Evolutionary conservation across 2,888 invertebrate species (phyloP), one percentile per base, ranked within the genome.

Genomic region (Oscheius myriophilus): DNA sequence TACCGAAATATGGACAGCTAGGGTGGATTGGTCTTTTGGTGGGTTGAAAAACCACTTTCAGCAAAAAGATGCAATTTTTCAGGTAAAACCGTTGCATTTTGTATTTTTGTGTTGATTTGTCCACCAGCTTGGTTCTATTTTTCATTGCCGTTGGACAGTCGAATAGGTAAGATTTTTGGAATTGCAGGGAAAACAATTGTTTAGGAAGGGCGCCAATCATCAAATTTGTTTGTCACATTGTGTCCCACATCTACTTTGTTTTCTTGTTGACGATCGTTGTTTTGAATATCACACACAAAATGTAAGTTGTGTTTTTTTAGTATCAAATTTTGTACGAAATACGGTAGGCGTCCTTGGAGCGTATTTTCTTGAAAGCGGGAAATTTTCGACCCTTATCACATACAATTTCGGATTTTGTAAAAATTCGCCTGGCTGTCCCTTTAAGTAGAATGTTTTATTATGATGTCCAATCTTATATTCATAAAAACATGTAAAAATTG

Each of bases 221-320:
- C 87, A 98, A 98, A 89, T 99, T 98, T 89, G 96, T 97, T 93
- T 96, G 96, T 53, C 97, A 98, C 89, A 91, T 99, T 84, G 96
- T 97, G 26, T 96, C 97, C 9, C 98, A 99, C 89, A 92, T 98
- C 84, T 96, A 96, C 89, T 91, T 98, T 81, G 96, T 97, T 92
- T 89, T 94, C 77, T 91, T 97, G 84, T 91, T 97, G 82, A 91
- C 94, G 81, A 70, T 85, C 16, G 84, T 84, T 12, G 84, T 85
- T 7, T 69, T 86, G 25, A 86, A 84, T 69, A 80, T 85, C 18
- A 81, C 82, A 1, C 81, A 85, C 69, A 83, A 84, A 64, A 85
- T 85, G 75, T 81, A 42, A 70, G 63, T 65, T 66, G n/a, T 51
- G 21, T 21, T 43, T 16, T 14, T 6, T 9, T 41, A 3, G 16